phyloP scores from a whole-genome alignment of 1,140 invertebrate species.

The Marisa cornuarietis region DNA sequence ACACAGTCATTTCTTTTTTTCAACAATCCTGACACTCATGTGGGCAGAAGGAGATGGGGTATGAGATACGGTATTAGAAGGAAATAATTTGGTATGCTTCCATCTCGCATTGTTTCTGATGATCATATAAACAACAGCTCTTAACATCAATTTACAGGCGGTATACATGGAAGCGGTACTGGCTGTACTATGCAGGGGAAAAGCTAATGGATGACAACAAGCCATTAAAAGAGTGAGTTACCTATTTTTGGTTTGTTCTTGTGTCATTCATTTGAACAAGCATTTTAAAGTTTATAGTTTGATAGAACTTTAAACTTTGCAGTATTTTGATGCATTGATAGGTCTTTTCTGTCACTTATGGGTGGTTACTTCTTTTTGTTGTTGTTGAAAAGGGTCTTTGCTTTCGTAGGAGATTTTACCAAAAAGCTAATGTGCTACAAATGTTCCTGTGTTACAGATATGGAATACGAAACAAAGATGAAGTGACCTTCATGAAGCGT shows the following conservation, averaged over 20 bases:
- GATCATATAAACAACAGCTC: background rate
- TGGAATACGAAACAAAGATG: constrained; percentile 74
- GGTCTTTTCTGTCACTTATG: background rate
- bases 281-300: background rate
- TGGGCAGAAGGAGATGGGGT: too few relatives aligned
- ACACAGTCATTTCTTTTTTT: too few relatives aligned
- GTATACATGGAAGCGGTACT: constrained; percentile 78
- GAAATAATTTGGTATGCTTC: background rate
- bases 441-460: constrained; percentile 62
- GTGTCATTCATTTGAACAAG: background rate
- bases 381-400: background rate
- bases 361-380: background rate
- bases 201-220: constrained; percentile 72
- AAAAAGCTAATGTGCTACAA: background rate
- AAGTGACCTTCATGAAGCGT: constrained; percentile 75
- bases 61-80: background rate
- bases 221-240: constrained; percentile 68
- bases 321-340: constrained; percentile 3
- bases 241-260: background rate
- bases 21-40: too few relatives aligned
- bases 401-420: background rate
- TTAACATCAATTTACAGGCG: constrained; percentile 61
- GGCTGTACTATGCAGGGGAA: constrained; percentile 72
- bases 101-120: too few relatives aligned
- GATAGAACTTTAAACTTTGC: background rate